Base-by-base conservation (phyloP, 1,140 invertebrate species). In the Physella acuta region DNA sequence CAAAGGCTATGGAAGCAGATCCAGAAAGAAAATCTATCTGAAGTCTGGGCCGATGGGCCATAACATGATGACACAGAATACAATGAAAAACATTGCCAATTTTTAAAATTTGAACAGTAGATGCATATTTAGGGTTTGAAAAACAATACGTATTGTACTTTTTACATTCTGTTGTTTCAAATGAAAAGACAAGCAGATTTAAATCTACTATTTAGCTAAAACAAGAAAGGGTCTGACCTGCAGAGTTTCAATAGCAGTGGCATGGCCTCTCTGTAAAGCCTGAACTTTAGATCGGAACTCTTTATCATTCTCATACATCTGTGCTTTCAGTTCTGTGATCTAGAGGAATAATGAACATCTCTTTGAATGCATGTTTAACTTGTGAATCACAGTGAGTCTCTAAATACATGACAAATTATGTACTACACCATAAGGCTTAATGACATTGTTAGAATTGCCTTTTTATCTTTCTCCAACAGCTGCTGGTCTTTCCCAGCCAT, bases 381-480 rank as follows among this genome's bases (percentile, higher is more conserved):
- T n/a, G n/a, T 20, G 26, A 55, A 28, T 55, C 8, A 55, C 24
- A 14, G 17, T 55, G 24, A n/a, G 53, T 55, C 24, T 28, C 24
- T 55, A 24, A 55, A 55, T 14, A 55, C n/a, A n/a, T n/a, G n/a
- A n/a, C n/a, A n/a, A n/a, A n/a, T n/a, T n/a, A n/a, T n/a, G n/a
- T n/a, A n/a, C n/a, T n/a, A n/a, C n/a, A n/a, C n/a, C n/a, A n/a
- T n/a, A n/a, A n/a, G n/a, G n/a, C n/a, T n/a, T n/a, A n/a, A n/a
- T n/a, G n/a, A n/a, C n/a, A n/a, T n/a, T n/a, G n/a, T n/a, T n/a
- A n/a, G n/a, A n/a, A n/a, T 58, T 81, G 96, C 94, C 89, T 92
- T 89, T 88, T 93, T 94, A 78, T 97, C 95, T 87, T 96, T 97
- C 58, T 91, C 88, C 30, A 97, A 85, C 58, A 98, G 85, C 76